Percentiles rank a stretch among this genome's conserved stretches.
Evolutionary conservation across 2,797 vertebrate genomes (phyloP).

Genomic region (Eleutherodactylus coqui): DNA sequence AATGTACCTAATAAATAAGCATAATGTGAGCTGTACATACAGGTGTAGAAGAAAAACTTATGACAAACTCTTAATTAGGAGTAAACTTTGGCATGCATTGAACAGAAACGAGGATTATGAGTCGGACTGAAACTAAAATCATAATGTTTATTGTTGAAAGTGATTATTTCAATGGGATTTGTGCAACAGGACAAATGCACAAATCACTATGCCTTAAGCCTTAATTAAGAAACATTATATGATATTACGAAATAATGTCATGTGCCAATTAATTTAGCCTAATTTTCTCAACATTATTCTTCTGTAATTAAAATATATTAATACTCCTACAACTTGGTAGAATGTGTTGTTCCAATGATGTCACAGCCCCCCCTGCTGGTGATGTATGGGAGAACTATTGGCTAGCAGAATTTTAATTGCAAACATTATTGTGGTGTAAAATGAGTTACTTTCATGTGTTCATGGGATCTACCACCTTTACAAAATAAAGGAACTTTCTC

Average conservation of each 20-base stretch:
- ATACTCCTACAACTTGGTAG: conserved; percentile 2
- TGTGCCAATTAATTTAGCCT: conserved; percentile 35
- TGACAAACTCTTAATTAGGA: background rate
- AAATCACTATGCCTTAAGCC: conserved; percentile 24
- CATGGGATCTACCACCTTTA: too few relatives aligned
- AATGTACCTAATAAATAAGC: background rate
- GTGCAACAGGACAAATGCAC: background rate
- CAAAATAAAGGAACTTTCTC: too few relatives aligned
- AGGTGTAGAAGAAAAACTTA: conserved; percentile 7
- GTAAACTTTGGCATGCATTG: background rate
- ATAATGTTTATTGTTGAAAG: conserved; percentile 18
- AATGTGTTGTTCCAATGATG: background rate
- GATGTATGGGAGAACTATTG: too few relatives aligned
- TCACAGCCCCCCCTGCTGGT: conserved; percentile 32
- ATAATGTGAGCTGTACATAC: background rate
- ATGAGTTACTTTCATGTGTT: too few relatives aligned
- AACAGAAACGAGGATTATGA: background rate
- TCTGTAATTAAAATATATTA: conserved; percentile 3
- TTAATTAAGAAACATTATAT: conserved; percentile 51
- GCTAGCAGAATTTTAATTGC: too few relatives aligned
- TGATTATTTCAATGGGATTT: conserved; percentile 37
- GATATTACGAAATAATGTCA: conserved; percentile 38
- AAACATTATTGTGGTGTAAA: too few relatives aligned
- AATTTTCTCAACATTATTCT: conserved; percentile 29
- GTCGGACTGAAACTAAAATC: conserved; percentile 25